Evolutionary conservation across 2,797 vertebrate genomes (phyloP).

Genomic region (Gambelia wislizenii): DNA sequence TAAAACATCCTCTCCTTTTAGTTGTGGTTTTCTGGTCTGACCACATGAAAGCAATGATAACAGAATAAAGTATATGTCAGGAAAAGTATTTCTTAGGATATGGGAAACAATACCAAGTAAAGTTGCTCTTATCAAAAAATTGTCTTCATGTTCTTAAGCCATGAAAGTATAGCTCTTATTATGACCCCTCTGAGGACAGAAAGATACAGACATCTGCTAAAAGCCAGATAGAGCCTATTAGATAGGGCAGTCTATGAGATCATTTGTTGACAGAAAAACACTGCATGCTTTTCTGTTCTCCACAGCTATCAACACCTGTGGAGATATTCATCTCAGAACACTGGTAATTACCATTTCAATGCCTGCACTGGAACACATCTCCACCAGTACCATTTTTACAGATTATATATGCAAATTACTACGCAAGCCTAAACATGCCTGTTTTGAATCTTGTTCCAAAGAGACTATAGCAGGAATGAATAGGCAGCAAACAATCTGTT

Average conservation of each 20-base stretch:
- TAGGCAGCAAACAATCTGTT: conserved; percentile 5
- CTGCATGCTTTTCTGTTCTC: neutral
- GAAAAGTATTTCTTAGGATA: neutral
- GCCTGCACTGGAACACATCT: neutral
- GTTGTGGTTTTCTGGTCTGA: neutral
- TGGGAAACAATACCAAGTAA: neutral
- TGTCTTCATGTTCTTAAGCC: neutral
- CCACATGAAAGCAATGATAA: neutral
- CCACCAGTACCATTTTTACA: neutral
- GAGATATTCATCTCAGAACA: neutral
- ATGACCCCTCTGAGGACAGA: neutral
- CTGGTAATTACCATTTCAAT: conserved; percentile 11
- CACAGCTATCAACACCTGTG: neutral
- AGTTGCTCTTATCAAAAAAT: neutral
- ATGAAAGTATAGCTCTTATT: neutral
- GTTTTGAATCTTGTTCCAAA: conserved; percentile 9
- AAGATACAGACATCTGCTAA: neutral
- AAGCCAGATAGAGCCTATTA: neutral
- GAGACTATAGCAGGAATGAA: neutral
- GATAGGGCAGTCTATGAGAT: neutral
- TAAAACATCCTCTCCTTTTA: neutral
- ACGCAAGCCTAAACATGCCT: conserved; percentile 11
- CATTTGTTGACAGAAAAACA: neutral
- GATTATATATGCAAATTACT: conserved; percentile 9
- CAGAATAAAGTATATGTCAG: neutral